These are phyloP conservation scores for Tipula confusa DNA, from an alignment of 2,888 invertebrate genomes.

Conservation along the genomic window DNA sequence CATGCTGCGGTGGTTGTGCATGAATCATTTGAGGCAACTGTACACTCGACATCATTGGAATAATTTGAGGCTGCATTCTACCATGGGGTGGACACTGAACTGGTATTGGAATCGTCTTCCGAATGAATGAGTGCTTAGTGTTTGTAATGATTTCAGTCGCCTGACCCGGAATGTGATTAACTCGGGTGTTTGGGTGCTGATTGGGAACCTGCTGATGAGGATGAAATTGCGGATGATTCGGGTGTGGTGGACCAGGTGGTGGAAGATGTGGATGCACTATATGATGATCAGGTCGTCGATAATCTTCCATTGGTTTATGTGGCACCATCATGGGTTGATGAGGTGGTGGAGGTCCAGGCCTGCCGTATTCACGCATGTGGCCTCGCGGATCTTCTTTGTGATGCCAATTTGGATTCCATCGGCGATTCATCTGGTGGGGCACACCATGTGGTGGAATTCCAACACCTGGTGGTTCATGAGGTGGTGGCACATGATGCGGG, in stretches of 20 bases:
- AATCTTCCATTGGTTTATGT: conserved; percentile 31
- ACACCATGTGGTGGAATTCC: conserved; percentile 36
- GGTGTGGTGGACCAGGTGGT: conserved; percentile 34
- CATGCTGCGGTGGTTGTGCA: not conserved
- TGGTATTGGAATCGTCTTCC: conserved; percentile 4
- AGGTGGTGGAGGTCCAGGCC: not conserved
- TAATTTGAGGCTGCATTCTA: not conserved
- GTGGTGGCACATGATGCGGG: conserved; percentile 46
- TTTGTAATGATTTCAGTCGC: conserved; percentile 25
- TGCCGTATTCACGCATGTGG: not conserved
- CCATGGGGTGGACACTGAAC: not conserved
- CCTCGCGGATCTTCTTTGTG: conserved; percentile 21
- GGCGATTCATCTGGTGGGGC: not conserved
- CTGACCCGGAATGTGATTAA: not conserved
- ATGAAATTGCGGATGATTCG: conserved; percentile 35
- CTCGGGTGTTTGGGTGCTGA: conserved; percentile 21
- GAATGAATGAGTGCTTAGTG: not conserved
- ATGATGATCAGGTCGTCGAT: conserved; percentile 29
- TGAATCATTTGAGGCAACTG: not conserved
- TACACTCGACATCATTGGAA: not conserved
- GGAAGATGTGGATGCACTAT: conserved; percentile 32
- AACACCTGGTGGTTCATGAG: conserved; percentile 41
- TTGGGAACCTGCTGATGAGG: conserved; percentile 30
- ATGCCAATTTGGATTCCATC: conserved; percentile 34
- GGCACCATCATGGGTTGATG: conserved; percentile 31